Base-by-base conservation (phyloP, 2,797 vertebrate genomes). In the Lycodopsis pacificus region DNA sequence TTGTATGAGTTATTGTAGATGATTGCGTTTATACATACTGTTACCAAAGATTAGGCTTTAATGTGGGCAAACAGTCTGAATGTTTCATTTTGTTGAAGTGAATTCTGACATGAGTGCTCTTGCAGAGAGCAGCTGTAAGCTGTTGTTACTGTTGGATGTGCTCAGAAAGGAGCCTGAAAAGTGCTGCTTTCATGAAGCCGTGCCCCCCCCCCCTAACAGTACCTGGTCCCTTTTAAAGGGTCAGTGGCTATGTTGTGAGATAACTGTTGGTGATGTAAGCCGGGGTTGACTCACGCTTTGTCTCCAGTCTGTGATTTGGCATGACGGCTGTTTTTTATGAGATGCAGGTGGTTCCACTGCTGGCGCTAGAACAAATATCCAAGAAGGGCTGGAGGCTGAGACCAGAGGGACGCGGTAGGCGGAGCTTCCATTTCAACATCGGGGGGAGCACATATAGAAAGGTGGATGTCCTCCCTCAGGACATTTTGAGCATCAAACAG, bases 281-380 rank as follows among this genome's bases (percentile, higher is more conserved):
- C 49, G 13, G 69, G 40, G 48, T 78, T 66, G 75, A 75, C 77
- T 90, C 66, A 46, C 32, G 69, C 56, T 86, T 74, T 76, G 66
- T 84, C 86, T 86, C 56, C 48, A 62, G 72, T 69, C 38, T 42
- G 62, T 64, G 84, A 78, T 73, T 75, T 85, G 80, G 75, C 25
- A 62, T 36, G 51, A 42, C 56, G n/a, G 56, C 38, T 46, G 71
- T 7, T 53, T 77, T 90, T 93, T 88, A 89, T 90, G 84, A 76
- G 75, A 44, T 87, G 80, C 88, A 89, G 88, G 88, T 92, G 89
- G 79, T 84, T 88, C 58, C 71, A 13, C 65, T 20, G 44, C 65
- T 58, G 46, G 75, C 17, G 67, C 22, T 32, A 15, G 36, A 72
- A 51, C 46, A 46, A 36, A 42, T 17, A 8, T 25, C 25, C 12